phyloP scores from a whole-genome alignment of 1,140 invertebrate species.

The Cydia splendana region DNA sequence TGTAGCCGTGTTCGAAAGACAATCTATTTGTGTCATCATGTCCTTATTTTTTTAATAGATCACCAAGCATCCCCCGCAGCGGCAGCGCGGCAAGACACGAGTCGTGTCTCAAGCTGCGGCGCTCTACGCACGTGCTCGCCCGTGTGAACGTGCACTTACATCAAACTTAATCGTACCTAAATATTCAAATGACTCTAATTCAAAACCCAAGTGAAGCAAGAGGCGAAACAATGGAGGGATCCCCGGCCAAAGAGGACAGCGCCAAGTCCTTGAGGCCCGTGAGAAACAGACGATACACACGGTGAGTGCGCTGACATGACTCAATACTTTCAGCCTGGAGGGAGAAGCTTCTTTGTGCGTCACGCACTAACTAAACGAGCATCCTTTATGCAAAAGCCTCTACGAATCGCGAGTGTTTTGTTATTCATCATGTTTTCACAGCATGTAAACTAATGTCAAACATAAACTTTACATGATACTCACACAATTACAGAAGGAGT shows the following conservation, averaged over 20 bases:
- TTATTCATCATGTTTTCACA: conserved; percentile 25
- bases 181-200: conserved; percentile 66
- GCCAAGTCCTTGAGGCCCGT: conserved; percentile 78
- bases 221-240: conserved; percentile 56
- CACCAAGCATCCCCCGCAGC: conserved; percentile 74
- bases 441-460: conserved; percentile 11
- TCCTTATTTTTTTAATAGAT: conserved; percentile 79
- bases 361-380: conserved; percentile 46
- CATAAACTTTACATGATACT: conserved; percentile 34
- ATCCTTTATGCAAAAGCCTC: conserved; percentile 38
- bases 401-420: conserved; percentile 7
- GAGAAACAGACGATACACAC: conserved; percentile 80
- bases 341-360: conserved; percentile 71
- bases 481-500: conserved; percentile 71
- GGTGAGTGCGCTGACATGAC: conserved; percentile 70
- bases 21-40: conserved; percentile 78
- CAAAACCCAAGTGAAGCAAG: conserved; percentile 56
- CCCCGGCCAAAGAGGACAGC: conserved; percentile 56
- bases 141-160: conserved; percentile 32
- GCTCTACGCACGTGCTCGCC: conserved; percentile 69
- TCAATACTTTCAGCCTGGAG: conserved; percentile 67
- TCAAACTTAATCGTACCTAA: conserved; percentile 15
- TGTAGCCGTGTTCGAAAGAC: conserved; percentile 59
- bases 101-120: conserved; percentile 64
- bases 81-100: conserved; percentile 64